Evolutionary conservation across 2,888 invertebrate genomes (phyloP).

Genomic region (Diadegma fenestrale): DNA sequence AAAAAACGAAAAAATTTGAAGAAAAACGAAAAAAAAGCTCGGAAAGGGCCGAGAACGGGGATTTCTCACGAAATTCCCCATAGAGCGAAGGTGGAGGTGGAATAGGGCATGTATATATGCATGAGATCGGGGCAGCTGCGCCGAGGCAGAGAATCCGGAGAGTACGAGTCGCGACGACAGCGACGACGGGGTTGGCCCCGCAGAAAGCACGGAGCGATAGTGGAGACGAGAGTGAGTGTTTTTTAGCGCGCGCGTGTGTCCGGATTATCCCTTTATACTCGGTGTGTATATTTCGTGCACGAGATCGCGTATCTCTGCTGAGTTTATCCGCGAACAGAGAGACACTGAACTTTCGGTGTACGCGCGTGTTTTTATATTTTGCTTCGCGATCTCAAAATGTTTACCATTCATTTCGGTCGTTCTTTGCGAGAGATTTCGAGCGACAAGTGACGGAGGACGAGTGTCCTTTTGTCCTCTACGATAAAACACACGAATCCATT

Average conservation of each 20-base stretch:
- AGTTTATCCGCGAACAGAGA: neutral
- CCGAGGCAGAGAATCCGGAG: conserved; percentile 40
- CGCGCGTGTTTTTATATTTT: neutral
- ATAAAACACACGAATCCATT: neutral
- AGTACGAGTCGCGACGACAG: conserved; percentile 36
- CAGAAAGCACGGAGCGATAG: conserved; percentile 25
- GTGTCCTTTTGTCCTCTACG: conserved; percentile 3
- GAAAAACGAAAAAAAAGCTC: neutral
- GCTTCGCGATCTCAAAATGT: neutral
- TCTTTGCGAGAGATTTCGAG: neutral
- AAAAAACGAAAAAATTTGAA: neutral
- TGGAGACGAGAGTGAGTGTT: conserved; percentile 14
- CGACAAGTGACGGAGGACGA: conserved; percentile 2
- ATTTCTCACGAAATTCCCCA: conserved; percentile 17
- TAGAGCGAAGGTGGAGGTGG: conserved; percentile 18
- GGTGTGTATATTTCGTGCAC: neutral
- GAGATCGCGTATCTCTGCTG: neutral
- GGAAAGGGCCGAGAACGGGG: no score
- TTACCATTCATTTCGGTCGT: neutral
- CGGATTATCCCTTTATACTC: conserved; percentile 61
- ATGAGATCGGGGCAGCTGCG: conserved; percentile 42
- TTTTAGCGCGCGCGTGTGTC: conserved; percentile 46
- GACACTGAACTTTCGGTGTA: neutral
- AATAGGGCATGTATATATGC: neutral
- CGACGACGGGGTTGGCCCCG: conserved; percentile 27